These are phyloP conservation scores for Platorchestia sp. DNA, from an alignment of 1,140 invertebrate species.

Conservation along the genomic window DNA sequence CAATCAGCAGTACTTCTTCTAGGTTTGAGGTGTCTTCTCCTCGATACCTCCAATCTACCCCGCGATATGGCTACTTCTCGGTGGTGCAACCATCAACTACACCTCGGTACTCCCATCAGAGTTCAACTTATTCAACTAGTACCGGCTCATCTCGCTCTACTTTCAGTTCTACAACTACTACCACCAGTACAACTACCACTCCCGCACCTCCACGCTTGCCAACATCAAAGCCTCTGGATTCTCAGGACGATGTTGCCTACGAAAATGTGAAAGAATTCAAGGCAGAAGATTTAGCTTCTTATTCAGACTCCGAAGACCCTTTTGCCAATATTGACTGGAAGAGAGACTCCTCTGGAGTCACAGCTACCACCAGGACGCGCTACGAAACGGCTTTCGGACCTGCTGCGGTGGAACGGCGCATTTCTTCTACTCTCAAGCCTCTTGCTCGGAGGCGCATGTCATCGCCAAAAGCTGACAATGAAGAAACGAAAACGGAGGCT, in stretches of 20 bases:
- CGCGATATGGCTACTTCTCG: conserved; percentile 38
- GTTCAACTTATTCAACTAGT: conserved; percentile 7
- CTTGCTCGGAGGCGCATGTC: neutral
- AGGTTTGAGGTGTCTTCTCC: conserved; percentile 39
- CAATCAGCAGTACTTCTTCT: conserved; percentile 58
- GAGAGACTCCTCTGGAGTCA: conserved; percentile 60
- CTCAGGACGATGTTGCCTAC: conserved; percentile 56
- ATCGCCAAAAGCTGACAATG: neutral
- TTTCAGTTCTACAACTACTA: conserved; percentile 54
- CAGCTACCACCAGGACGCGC: conserved; percentile 62
- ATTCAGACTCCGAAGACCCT: conserved; percentile 58
- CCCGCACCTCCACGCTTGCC: neutral
- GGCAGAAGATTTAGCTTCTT: conserved; percentile 19
- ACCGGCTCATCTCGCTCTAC: conserved; percentile 57
- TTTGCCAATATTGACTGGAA: conserved; percentile 66
- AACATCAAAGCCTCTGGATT: conserved; percentile 22
- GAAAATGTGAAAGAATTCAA: conserved; percentile 59
- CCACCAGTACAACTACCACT: conserved; percentile 61
- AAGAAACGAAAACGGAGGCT: conserved; percentile 29
- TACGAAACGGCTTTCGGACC: conserved; percentile 60
- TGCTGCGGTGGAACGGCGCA: neutral
- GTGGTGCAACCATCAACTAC: conserved; percentile 38
- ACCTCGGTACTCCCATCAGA: conserved; percentile 27
- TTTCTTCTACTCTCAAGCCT: neutral
- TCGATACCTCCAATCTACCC: conserved; percentile 20